A percentile compares a stretch with the other conserved stretches of the same genome.
Evolutionary conservation across 2,888 invertebrate genomes (phyloP).

Genomic region (Coronaproctus castanopsis): DNA sequence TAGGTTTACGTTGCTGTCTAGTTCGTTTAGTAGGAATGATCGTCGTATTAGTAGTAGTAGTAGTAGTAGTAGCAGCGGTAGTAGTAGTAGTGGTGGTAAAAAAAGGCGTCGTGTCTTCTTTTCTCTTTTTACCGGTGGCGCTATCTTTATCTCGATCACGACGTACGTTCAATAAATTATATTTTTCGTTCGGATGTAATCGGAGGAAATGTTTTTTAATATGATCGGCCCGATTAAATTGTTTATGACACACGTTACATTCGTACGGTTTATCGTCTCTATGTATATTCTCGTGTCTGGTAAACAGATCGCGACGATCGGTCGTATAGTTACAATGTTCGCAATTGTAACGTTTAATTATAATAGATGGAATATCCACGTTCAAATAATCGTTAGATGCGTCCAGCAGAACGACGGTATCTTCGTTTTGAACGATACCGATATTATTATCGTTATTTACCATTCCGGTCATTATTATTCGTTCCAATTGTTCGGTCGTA

Average conservation of each 20-base stretch:
- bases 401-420: no score
- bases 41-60: no score
- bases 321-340: slow-evolving; percentile 77
- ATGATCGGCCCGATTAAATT: slow-evolving; percentile 83
- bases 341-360: slow-evolving; percentile 56
- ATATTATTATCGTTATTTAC: no score
- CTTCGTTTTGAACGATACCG: no score
- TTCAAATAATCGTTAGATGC: no score
- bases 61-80: not conserved
- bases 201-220: slow-evolving; percentile 83
- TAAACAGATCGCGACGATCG: slow-evolving; percentile 72
- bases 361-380: no score
- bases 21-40: no score
- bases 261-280: slow-evolving; percentile 84
- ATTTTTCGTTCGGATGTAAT: slow-evolving; percentile 77
- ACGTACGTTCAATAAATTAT: slow-evolving; percentile 45
- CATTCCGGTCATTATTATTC: no score
- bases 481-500: no score
- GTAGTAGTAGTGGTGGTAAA: not conserved
- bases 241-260: slow-evolving; percentile 78
- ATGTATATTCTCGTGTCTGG: slow-evolving; percentile 81
- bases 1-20: no score
- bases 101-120: not conserved
- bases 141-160: not conserved
- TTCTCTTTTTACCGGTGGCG: not conserved